Base-by-base conservation (phyloP, 2,113 vertebrate species). In the Odontesthes bonariensis region DNA sequence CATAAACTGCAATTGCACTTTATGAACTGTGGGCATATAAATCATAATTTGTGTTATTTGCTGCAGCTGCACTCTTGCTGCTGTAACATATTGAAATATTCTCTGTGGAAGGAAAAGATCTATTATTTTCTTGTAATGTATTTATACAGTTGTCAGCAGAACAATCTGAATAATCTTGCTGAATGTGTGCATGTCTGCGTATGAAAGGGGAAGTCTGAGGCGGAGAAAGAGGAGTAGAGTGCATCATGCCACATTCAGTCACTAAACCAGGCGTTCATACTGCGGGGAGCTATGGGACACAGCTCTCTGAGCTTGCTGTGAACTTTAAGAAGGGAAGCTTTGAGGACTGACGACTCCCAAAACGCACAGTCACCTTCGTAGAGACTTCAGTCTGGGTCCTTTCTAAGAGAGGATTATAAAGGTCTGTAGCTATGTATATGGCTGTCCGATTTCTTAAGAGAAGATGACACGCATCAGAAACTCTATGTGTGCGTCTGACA, bases 401-500 rank as follows among this genome's bases (percentile, higher is more conserved):
- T 65, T 84, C 56, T 77, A 49, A 63, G 22, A 23, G 67, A 65
- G 75, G 75, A 86, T 86, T 74, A 68, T 49, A 58, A 65, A 69
- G 67, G 73, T 76, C 65, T 47, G 82, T 70, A 81, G 78, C 75
- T 78, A 49, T 73, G 77, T 79, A 68, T 83, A 74, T 58, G 60
- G 47, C 76, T 67, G 77, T 59, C 33, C 62, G 64, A 81, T 86
- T 76, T 85, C 73, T 82, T 47, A 76, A 52, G 77, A 85, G 68
- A 86, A 69, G 81, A 77, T 90, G 90, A 89, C 80, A 77, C 75
- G 71, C 74, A 85, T 86, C 83, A 83, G 76, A 75, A 67, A 59
- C 11, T 77, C 42, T 61, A 58, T 68, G 38, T 54, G 52, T 11
- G 20, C 27, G 20, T 62, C 22, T 38, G n/a, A 86, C 61, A 75